Evolutionary conservation across 2,113 vertebrate genomes (phyloP).

Genomic region (Oncorhynchus gorbuscha): DNA sequence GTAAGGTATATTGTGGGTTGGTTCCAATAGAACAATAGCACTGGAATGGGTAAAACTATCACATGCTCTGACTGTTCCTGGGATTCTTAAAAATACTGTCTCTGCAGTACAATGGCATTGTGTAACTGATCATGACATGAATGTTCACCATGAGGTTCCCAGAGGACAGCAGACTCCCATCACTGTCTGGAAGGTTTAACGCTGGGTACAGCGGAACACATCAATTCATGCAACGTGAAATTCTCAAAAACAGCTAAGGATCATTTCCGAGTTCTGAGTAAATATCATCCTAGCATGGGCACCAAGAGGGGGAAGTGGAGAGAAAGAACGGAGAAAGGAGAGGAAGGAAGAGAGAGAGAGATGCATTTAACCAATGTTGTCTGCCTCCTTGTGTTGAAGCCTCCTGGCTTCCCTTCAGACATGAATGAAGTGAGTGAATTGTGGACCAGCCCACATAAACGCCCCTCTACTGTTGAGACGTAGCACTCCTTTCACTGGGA

Average conservation of each 20-base stretch:
- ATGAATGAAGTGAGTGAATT: conserved; percentile 73
- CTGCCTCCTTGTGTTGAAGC: conserved; percentile 37
- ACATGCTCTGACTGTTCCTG: too few species aligned
- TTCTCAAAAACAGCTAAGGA: neutral
- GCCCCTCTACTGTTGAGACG: conserved; percentile 65
- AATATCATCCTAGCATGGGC: conserved; percentile 44
- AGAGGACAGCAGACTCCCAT: neutral
- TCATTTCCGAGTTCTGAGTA: conserved; percentile 13
- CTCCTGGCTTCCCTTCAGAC: conserved; percentile 22
- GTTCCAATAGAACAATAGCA: too few species aligned
- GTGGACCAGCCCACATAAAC: conserved; percentile 66
- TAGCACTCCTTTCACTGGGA: conserved; percentile 66
- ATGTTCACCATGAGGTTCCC: neutral
- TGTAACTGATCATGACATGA: too few species aligned
- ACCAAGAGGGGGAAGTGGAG: conserved; percentile 34
- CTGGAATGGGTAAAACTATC: too few species aligned
- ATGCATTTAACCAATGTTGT: conserved; percentile 53
- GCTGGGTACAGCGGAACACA: neutral
- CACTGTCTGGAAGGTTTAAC: neutral
- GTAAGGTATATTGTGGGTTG: too few species aligned
- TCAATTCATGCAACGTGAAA: neutral
- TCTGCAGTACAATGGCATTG: neutral
- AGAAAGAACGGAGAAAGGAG: conserved; percentile 27
- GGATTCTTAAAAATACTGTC: neutral
- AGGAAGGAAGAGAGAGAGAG: conserved; percentile 11